phyloP scores from a whole-genome alignment of 2,888 invertebrate genomes.

The Isoperla grammatica region DNA sequence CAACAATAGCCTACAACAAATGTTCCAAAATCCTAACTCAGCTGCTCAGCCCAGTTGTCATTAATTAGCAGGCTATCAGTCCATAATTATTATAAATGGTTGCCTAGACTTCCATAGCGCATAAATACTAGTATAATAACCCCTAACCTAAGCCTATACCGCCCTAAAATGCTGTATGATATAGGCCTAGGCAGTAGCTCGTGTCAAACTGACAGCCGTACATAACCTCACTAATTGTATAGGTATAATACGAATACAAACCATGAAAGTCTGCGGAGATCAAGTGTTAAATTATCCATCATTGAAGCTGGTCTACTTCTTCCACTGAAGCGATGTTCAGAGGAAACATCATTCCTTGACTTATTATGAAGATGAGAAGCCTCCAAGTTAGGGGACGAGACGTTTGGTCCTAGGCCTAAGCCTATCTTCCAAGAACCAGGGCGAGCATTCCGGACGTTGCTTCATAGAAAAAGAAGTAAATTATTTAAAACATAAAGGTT shows the following conservation, averaged over 20 bases:
- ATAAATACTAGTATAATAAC: too few relatives aligned
- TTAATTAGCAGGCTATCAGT: too few relatives aligned
- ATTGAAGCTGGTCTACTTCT: background rate
- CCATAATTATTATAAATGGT: too few relatives aligned
- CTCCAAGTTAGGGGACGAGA: background rate
- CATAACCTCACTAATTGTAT: background rate
- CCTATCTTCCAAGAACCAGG: constrained; percentile 26
- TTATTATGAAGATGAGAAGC: background rate
- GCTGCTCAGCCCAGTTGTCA: too few relatives aligned
- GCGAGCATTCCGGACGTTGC: constrained; percentile 21
- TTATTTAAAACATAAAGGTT: too few relatives aligned
- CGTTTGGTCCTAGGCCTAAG: background rate
- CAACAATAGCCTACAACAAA: too few relatives aligned
- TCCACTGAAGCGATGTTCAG: background rate
- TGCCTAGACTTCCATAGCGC: too few relatives aligned
- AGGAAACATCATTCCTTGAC: background rate
- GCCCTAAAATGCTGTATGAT: too few relatives aligned
- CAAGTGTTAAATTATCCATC: background rate
- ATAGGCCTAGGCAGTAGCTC: too few relatives aligned
- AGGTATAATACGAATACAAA: background rate
- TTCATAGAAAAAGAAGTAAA: constrained; percentile 11
- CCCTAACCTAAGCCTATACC: too few relatives aligned
- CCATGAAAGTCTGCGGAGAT: constrained; percentile 6
- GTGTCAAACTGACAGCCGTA: too few relatives aligned
- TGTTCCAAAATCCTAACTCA: too few relatives aligned